Percentiles rank a stretch among this genome's conserved stretches.
phyloP scores from a whole-genome alignment of 2,797 vertebrate species.

The Semaprochilodus insignis region DNA sequence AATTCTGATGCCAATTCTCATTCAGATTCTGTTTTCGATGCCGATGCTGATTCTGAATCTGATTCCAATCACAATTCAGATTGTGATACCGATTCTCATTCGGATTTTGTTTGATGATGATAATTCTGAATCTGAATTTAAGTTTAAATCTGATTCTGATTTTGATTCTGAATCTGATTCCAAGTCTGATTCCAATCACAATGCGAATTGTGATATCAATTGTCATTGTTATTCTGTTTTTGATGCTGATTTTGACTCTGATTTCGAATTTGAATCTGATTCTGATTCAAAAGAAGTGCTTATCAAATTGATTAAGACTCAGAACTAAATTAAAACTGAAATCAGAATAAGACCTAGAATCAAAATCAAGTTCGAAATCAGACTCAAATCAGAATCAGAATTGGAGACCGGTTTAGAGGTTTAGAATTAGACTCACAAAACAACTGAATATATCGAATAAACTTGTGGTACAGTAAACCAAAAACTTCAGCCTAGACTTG shows the following conservation, averaged over 20 bases:
- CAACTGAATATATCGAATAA: too few species aligned
- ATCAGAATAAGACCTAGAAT: too few species aligned
- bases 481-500: too few species aligned
- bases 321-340: too few species aligned
- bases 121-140: background rate
- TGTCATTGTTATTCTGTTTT: background rate
- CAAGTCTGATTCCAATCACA: background rate
- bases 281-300: too few species aligned
- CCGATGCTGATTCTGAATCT: background rate
- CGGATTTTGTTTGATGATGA: background rate
- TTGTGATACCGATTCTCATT: background rate
- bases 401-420: too few species aligned
- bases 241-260: background rate
- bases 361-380: too few species aligned
- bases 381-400: too few species aligned
- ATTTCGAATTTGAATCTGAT: too few species aligned
- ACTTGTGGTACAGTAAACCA: too few species aligned
- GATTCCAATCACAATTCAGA: background rate
- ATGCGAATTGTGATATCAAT: background rate
- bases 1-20: background rate
- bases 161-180: background rate
- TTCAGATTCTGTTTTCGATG: background rate
- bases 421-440: too few species aligned
- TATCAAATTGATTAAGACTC: too few species aligned
- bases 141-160: background rate